A percentile compares a stretch with the other conserved stretches of the same genome.
Conservation (phyloP, 35 echinoderm and acorn worm genomes). For the Patiria miniata region DNA sequence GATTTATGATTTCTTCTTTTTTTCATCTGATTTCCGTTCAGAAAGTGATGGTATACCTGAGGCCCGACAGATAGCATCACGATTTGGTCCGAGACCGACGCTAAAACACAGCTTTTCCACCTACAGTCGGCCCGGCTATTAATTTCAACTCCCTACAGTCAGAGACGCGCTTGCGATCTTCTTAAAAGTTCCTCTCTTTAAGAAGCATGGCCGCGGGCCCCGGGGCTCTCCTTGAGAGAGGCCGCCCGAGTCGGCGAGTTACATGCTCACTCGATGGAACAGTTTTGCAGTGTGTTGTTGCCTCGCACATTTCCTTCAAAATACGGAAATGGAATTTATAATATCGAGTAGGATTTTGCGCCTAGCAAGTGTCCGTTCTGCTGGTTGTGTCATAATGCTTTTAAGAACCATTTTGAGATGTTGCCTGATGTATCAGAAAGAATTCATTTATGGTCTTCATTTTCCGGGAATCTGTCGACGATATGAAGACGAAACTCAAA, state of each 20-base stretch:
- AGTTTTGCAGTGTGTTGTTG: too few species aligned
- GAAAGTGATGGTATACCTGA: not conserved
- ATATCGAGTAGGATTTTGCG: too few species aligned
- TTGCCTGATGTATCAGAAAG: too few species aligned
- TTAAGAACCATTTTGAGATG: too few species aligned
- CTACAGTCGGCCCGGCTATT: not conserved
- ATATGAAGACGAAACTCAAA: too few species aligned
- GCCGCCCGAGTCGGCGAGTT: not conserved
- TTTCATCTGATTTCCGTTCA: not conserved
- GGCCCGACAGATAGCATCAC: not conserved
- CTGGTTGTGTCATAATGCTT: too few species aligned
- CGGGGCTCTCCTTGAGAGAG: not conserved
- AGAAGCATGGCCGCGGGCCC: not conserved
- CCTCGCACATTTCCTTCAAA: too few species aligned
- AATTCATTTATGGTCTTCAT: too few species aligned
- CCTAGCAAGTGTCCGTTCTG: too few species aligned
- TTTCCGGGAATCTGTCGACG: too few species aligned
- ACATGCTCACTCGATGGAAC: too few species aligned
- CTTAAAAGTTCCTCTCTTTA: not conserved
- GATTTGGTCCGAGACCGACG: not conserved
- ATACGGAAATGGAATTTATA: too few species aligned
- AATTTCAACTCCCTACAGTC: conserved; percentile 25
- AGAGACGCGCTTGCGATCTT: not conserved
- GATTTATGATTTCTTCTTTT: not conserved
- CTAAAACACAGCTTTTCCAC: not conserved